These are phyloP conservation scores for Catalaphyllia jardinei DNA, from an alignment of 64 coral and sea anemone species.

Conservation along the genomic window DNA sequence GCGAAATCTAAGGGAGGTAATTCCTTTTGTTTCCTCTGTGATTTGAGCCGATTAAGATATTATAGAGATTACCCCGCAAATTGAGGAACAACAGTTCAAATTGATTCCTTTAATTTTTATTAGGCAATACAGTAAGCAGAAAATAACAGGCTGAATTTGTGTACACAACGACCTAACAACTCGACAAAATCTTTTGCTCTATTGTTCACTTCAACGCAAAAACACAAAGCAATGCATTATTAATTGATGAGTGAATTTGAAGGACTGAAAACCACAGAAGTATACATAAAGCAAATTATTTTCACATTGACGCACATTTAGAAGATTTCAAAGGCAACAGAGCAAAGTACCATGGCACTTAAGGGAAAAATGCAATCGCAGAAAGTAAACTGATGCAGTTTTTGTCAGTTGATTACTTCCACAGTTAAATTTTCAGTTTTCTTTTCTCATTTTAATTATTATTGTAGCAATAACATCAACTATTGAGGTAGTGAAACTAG, in stretches of 20 bases:
- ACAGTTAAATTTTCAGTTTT: too few relatives aligned
- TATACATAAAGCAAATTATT: not conserved
- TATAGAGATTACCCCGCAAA: not conserved
- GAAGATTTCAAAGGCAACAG: not conserved
- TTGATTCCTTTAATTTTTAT: not conserved
- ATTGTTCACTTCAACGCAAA: not conserved
- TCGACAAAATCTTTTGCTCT: not conserved
- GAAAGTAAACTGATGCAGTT: too few relatives aligned
- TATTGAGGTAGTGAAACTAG: not conserved
- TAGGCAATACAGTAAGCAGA: not conserved
- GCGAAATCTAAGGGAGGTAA: not conserved
- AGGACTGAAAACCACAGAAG: not conserved
- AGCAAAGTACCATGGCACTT: not conserved
- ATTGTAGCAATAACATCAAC: too few relatives aligned
- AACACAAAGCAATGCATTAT: not conserved
- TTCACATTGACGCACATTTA: not conserved
- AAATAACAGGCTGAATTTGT: not conserved
- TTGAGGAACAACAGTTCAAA: too few relatives aligned
- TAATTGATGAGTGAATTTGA: not conserved
- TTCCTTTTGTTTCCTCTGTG: not conserved
- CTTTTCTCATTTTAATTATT: too few relatives aligned
- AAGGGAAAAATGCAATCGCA: not conserved
- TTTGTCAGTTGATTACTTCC: too few relatives aligned
- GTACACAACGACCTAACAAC: not conserved
- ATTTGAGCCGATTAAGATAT: too few relatives aligned